Evolutionary conservation across 2,113 vertebrate genomes (phyloP).

Genomic region (Pao palembangensis): DNA sequence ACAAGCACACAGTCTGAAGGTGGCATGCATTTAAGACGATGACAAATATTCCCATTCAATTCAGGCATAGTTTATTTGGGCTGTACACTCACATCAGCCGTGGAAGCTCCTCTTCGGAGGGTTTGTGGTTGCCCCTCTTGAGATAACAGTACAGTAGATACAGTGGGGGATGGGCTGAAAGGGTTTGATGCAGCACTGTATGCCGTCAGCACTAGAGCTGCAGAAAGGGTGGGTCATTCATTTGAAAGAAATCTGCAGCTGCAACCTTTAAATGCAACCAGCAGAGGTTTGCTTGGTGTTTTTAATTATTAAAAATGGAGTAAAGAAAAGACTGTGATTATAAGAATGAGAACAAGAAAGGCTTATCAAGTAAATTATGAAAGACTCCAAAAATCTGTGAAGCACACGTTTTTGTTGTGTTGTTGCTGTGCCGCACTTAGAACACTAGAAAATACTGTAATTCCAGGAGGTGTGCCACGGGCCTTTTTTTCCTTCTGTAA

Average conservation of each 20-base stretch:
- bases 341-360: too few species aligned
- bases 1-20: background rate
- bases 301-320: too few species aligned
- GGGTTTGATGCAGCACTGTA: conserved; percentile 52
- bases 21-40: background rate
- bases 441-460: background rate
- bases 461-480: background rate
- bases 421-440: background rate
- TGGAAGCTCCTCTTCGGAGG: conserved; percentile 20
- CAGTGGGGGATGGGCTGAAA: conserved; percentile 59
- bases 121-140: conserved; percentile 31
- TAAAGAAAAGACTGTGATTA: too few species aligned
- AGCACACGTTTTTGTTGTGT: background rate
- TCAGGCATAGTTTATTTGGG: conserved; percentile 14
- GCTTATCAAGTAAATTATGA: too few species aligned
- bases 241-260: conserved; percentile 19
- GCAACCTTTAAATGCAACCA: conserved; percentile 1
- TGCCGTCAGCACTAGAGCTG: conserved; percentile 31
- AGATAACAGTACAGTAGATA: conserved; percentile 47
- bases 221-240: conserved; percentile 45
- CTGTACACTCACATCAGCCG: conserved; percentile 3
- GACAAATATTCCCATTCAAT: conserved; percentile 3
- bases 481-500: too few species aligned
- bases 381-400: background rate
- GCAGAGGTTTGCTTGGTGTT: too few species aligned